Conservation (phyloP, 2,113 vertebrate species). For the Neogobius melanostomus region DNA sequence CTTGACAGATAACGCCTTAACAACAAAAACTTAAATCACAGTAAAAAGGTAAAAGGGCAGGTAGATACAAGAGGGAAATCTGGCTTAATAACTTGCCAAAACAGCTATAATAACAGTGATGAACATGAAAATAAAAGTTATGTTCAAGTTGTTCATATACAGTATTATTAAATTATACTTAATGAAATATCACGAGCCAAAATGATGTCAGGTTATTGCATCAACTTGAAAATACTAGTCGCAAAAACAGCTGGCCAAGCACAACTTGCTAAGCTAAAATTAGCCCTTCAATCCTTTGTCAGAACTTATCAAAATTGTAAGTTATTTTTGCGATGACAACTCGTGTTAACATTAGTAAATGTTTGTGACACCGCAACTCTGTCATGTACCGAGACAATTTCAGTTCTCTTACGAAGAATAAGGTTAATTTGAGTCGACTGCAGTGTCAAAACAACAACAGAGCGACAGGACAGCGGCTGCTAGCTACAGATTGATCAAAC, state of each 20-base stretch:
- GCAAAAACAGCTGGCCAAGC: slow-evolving; percentile 11
- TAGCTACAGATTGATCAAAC: slow-evolving; percentile 5
- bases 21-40: too few relatives aligned
- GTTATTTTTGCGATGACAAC: slow-evolving; percentile 2
- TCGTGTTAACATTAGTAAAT: not conserved
- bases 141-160: not conserved
- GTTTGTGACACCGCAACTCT: not conserved
- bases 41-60: too few relatives aligned
- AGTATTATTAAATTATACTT: not conserved
- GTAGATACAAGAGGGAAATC: not conserved
- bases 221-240: not conserved
- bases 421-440: slow-evolving; percentile 35
- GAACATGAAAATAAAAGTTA: not conserved
- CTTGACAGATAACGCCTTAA: too few relatives aligned
- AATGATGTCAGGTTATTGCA: not conserved
- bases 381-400: slow-evolving; percentile 15
- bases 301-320: not conserved
- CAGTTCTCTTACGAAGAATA: slow-evolving; percentile 20
- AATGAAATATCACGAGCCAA: not conserved
- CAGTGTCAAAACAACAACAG: slow-evolving; percentile 28
- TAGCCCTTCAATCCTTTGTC: slow-evolving; percentile 26
- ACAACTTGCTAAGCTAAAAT: slow-evolving; percentile 31
- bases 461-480: slow-evolving; percentile 15
- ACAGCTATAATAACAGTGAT: not conserved
- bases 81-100: not conserved